Conservation (phyloP, 2,888 invertebrate species). For the Trissoscelio sp. region DNA sequence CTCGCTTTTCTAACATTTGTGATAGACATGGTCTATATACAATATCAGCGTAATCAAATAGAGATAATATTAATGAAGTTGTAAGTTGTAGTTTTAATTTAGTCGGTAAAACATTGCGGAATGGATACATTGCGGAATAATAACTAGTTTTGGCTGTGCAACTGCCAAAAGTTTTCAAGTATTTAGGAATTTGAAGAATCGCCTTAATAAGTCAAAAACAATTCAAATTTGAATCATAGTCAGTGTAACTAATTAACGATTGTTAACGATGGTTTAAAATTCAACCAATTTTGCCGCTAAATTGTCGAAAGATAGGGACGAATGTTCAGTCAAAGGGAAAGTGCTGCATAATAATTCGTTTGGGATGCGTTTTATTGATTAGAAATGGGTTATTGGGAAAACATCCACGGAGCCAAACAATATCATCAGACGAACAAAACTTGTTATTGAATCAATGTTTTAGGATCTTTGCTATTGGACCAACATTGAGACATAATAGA, state of each 20-base stretch:
- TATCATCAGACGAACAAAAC: no score
- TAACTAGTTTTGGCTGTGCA: no score
- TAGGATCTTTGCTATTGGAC: no score
- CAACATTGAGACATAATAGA: no score
- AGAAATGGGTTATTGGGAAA: slow-evolving; percentile 20
- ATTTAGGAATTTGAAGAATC: no score
- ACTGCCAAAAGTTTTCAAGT: no score
- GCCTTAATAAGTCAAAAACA: no score
- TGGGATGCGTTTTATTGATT: slow-evolving; percentile 1
- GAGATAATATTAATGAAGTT: background rate
- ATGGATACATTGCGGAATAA: no score
- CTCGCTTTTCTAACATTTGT: background rate
- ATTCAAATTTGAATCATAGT: slow-evolving; percentile 17
- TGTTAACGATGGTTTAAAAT: no score
- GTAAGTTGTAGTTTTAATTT: background rate
- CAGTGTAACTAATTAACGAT: slow-evolving; percentile 13
- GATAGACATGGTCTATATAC: background rate
- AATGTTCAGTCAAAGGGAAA: slow-evolving; percentile 38
- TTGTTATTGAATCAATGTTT: no score
- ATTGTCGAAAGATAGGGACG: slow-evolving; percentile 15
- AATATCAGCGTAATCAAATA: background rate
- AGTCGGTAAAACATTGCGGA: background rate
- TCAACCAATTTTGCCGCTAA: slow-evolving; percentile 20
- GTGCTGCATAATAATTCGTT: background rate
- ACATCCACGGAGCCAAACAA: background rate